phyloP scores from a whole-genome alignment of 1,140 invertebrate genomes.

The Drosophila nebulosa region DNA sequence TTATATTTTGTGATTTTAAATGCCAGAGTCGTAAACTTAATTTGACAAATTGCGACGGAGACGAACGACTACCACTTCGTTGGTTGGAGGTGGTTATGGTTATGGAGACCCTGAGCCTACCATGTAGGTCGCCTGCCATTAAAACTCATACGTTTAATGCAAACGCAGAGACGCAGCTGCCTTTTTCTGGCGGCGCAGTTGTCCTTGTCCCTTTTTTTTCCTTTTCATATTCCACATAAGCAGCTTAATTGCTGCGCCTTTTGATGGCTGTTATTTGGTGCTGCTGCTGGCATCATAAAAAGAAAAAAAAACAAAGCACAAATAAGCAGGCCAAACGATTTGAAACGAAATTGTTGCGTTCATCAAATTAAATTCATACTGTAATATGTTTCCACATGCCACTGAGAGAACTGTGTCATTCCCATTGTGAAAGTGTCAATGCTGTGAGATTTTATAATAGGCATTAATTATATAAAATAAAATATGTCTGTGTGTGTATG shows the following conservation, averaged over 20 bases:
- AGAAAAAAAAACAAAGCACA: background rate
- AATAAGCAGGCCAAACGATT: background rate
- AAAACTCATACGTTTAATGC: slow-evolving; percentile 10
- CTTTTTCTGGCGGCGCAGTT: background rate
- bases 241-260: slow-evolving; percentile 12
- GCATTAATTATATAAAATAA: slow-evolving; percentile 7
- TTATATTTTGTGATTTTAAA: slow-evolving; percentile 5
- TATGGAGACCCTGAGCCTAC: background rate
- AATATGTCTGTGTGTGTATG: background rate
- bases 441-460: background rate
- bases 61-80: too few species aligned
- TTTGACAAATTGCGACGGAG: slow-evolving; percentile 5
- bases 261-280: slow-evolving; percentile 4
- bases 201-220: background rate
- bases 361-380: background rate
- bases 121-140: background rate
- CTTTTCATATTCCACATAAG: slow-evolving; percentile 6
- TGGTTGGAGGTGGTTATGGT: too few species aligned
- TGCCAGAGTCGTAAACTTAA: slow-evolving; percentile 9
- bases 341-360: slow-evolving; percentile 4
- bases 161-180: background rate
- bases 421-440: background rate
- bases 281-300: slow-evolving; percentile 6
- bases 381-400: slow-evolving; percentile 1
- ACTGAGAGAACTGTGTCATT: background rate